Percentiles rank a stretch among this genome's conserved stretches.
Evolutionary conservation across 2,888 invertebrate species (phyloP).

Genomic region (Nebria salina): DNA sequence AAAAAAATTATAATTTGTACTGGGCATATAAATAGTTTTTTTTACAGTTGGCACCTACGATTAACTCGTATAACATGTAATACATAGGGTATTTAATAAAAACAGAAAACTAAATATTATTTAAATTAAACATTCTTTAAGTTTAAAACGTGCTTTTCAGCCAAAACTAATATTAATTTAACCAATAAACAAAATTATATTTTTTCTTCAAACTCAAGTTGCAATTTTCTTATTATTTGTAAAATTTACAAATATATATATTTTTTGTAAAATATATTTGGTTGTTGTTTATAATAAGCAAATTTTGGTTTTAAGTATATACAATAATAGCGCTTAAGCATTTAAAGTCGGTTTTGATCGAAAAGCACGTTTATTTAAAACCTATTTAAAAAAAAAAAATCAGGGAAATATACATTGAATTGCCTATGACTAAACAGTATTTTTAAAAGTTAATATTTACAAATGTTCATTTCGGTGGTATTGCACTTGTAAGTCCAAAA

Average conservation of each 20-base stretch:
- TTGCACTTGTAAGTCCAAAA: not conserved
- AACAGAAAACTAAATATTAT: not conserved
- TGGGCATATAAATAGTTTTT: constrained; percentile 45
- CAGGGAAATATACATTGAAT: constrained; percentile 1
- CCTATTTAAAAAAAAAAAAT: not conserved
- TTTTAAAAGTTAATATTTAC: not conserved
- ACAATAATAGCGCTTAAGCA: no score
- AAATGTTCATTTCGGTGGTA: not conserved
- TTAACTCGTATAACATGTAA: constrained; percentile 44
- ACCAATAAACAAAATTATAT: no score
- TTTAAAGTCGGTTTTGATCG: not conserved
- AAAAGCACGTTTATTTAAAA: not conserved
- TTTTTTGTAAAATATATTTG: no score
- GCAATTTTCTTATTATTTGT: no score
- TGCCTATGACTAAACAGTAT: not conserved
- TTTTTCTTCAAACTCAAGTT: no score
- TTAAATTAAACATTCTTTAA: not conserved
- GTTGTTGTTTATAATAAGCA: no score
- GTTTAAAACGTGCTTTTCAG: not conserved
- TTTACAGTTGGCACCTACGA: constrained; percentile 47
- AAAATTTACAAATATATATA: no score
- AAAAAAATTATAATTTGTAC: constrained; percentile 45
- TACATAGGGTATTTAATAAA: not conserved
- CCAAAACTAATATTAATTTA: not conserved
- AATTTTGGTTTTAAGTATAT: no score